Conservation (phyloP, 1,140 invertebrate species). For the Brachionus manjavacas region DNA sequence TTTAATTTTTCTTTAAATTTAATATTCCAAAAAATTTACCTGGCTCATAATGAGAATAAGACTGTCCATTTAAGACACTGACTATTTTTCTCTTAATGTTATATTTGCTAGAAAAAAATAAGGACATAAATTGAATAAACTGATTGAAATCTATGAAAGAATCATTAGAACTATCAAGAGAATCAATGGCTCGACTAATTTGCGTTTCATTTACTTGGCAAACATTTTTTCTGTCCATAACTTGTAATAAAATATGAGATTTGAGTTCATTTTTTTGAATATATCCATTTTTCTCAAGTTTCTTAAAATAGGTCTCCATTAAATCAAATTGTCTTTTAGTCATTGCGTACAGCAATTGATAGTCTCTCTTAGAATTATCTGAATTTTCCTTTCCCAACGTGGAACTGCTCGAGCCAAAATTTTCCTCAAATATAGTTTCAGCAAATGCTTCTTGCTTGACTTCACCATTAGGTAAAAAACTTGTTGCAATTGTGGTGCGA, state of each 20-base stretch:
- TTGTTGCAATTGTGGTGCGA: neutral
- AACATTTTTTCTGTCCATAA: neutral
- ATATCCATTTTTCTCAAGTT: neutral
- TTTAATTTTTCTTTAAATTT: no score
- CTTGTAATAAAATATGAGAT: neutral
- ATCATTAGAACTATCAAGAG: neutral
- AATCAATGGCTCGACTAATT: neutral
- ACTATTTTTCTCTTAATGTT: conserved; percentile 19
- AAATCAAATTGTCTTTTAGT: neutral
- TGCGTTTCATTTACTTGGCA: neutral
- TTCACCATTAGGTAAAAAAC: conserved; percentile 5
- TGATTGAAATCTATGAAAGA: neutral
- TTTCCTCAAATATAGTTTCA: conserved; percentile 1
- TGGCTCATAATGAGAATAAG: neutral
- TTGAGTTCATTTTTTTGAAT: neutral
- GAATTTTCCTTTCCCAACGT: neutral
- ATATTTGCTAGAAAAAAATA: conserved; percentile 33
- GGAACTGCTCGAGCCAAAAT: neutral
- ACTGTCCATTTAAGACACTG: neutral
- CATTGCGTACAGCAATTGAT: neutral
- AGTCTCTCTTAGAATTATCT: neutral
- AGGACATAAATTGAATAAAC: conserved; percentile 30
- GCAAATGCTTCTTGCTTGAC: neutral
- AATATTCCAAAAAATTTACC: neutral
- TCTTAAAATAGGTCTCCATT: conserved; percentile 20